Conservation (phyloP, 2,797 vertebrate genomes). For the Pygocentrus nattereri region DNA sequence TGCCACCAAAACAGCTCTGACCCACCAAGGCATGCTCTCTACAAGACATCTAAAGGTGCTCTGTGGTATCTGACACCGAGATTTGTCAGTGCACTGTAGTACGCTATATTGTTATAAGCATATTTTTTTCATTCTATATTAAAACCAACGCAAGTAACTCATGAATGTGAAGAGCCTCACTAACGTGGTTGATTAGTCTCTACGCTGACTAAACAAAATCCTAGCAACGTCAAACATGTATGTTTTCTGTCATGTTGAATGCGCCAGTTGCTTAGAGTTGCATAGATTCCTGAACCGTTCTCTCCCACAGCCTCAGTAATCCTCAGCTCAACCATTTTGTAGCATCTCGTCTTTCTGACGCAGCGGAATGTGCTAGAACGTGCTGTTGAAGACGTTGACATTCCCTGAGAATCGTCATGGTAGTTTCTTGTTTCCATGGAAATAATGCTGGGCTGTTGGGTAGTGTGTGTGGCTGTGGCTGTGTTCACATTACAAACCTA, state of each 20-base stretch:
- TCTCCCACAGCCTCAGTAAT: background rate
- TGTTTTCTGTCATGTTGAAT: background rate
- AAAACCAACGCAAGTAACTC: too few species aligned
- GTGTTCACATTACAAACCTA: background rate
- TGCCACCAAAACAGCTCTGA: too few species aligned
- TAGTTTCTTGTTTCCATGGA: conserved; percentile 54
- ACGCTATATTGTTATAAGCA: background rate
- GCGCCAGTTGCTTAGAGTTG: background rate
- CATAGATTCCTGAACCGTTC: background rate
- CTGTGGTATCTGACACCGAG: too few species aligned
- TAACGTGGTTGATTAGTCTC: background rate
- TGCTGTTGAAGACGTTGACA: conserved; percentile 5
- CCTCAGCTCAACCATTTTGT: background rate
- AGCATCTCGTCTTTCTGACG: conserved; percentile 1
- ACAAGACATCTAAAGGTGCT: too few species aligned
- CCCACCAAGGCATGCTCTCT: too few species aligned
- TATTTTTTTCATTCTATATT: background rate
- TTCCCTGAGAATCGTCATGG: conserved; percentile 25
- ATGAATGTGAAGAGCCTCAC: background rate
- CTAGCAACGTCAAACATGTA: background rate
- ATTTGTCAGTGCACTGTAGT: too few species aligned
- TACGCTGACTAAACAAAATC: background rate
- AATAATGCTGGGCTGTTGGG: conserved; percentile 45
- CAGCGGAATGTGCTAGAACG: background rate
- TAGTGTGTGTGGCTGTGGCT: background rate